phyloP scores from a whole-genome alignment of 1,140 invertebrate genomes.

The Venturia canescens region DNA sequence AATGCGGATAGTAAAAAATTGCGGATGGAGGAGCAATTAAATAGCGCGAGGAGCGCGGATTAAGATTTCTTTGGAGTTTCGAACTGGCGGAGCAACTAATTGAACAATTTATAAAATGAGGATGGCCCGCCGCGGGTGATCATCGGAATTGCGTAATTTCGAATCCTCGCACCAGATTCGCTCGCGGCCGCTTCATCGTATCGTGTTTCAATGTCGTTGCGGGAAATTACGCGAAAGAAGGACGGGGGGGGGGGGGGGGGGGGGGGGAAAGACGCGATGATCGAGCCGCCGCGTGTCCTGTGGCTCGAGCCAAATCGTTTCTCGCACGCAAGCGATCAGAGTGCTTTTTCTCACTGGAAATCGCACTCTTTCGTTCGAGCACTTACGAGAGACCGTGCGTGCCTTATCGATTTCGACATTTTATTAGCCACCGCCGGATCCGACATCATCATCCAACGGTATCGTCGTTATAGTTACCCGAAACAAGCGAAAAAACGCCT shows the following conservation, averaged over 20 bases:
- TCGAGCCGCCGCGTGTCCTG: background rate
- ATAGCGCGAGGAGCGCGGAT: no score
- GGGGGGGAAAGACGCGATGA: no score
- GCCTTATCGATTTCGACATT: slow-evolving; percentile 35
- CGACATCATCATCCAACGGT: slow-evolving; percentile 28
- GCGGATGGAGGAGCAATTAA: no score
- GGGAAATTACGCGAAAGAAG: background rate
- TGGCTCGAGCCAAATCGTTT: slow-evolving; percentile 11
- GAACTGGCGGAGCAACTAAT: no score
- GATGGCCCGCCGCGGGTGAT: no score
- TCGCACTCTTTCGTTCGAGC: slow-evolving; percentile 4
- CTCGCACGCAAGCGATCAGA: slow-evolving; percentile 30
- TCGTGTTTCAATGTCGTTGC: slow-evolving; percentile 26
- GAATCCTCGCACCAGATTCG: no score
- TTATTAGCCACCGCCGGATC: background rate
- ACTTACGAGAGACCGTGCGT: slow-evolving; percentile 18
- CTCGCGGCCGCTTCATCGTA: no score
- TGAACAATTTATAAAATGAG: no score
- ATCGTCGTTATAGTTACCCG: background rate
- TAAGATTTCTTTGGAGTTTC: no score
- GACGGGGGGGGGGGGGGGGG: no score
- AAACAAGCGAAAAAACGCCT: background rate
- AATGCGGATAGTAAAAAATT: no score
- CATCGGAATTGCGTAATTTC: no score
- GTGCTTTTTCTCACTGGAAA: slow-evolving; percentile 13